Evolutionary conservation across 92 coral and sea anemone species (phyloP).

Genomic region (Parazoanthus swiftii): DNA sequence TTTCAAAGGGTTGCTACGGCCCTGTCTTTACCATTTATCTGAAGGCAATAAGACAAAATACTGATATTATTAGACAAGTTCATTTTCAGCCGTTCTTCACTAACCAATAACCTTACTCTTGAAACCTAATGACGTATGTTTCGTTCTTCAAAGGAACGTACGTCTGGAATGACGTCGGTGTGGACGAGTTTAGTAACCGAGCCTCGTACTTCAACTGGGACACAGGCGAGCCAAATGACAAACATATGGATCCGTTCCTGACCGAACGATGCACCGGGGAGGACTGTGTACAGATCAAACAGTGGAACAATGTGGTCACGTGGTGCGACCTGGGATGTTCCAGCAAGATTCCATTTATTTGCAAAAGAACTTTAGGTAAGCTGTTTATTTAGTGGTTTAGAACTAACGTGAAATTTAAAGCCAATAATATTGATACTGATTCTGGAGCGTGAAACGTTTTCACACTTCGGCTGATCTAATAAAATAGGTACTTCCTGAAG

Average conservation of each 20-base stretch:
- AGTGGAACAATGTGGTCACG: conserved; percentile 71
- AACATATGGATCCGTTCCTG: conserved; percentile 64
- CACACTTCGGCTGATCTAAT: too few species aligned
- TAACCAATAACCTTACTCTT: too few species aligned
- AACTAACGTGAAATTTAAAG: too few species aligned
- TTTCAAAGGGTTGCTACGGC: too few species aligned
- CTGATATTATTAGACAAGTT: too few species aligned
- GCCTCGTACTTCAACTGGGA: conserved; percentile 94
- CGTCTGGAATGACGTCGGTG: conserved; percentile 90
- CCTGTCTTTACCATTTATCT: too few species aligned
- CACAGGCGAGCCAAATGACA: conserved; percentile 85
- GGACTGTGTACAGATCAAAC: conserved; percentile 88
- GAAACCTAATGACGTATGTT: background rate
- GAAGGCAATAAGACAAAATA: too few species aligned
- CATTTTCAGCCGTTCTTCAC: background rate
- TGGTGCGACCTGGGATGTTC: conserved; percentile 89
- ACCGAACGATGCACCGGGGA: conserved; percentile 83
- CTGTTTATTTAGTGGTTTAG: background rate
- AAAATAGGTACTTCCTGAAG: too few species aligned
- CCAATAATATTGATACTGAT: too few species aligned
- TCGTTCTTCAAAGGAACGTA: conserved; percentile 61
- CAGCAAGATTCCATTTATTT: conserved; percentile 77
- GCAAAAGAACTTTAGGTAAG: conserved; percentile 86
- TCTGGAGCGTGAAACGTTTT: too few species aligned
- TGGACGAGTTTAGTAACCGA: conserved; percentile 67